Evolutionary conservation across 2,888 invertebrate genomes (phyloP), one percentile per base, ranked within the genome.

Genomic region (Drosophila parthenogenetica): DNA sequence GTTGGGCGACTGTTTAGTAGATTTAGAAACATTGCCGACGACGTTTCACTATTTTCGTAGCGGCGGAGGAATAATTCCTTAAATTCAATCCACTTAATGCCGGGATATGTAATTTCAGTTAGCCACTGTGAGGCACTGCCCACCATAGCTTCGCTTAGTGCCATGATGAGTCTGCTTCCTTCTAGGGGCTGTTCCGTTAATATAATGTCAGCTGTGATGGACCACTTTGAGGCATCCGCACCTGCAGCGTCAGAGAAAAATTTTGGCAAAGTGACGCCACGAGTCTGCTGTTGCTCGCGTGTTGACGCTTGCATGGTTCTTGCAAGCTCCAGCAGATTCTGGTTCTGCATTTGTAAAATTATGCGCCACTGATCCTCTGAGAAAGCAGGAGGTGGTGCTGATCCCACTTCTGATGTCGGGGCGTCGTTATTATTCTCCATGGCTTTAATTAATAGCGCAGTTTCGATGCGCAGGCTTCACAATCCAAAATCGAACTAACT

Each of bases 311-410:
- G 40, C 40, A 40, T 40, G 8, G 16, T 16, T 17, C 16, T 17
- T 16, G 14, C 14, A 14, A 40, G 14, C 16, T 40, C 40, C 14
- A 40, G 8, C 10, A 42, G 16, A 42, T 42, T 42, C 1, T 19
- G 19, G 17, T 51, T 51, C n/a, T 51, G 11, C 17, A 54, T 22
- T 42, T 50, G 37, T 37, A 50, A 17, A 50, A 50, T 50, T 11
- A 17, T 37, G 19, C 50, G 50, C 50, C 50, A 50, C 42, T 49
- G 29, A 46, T 46, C 42, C 48, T 40, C 40, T 48, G 58, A 49
- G 39, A 58, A 58, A 29, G 58, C 58, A 58, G 48, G 58, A 58
- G 58, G 40, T 49, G 58, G 58, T 40, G 48, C 35, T 43, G 50
- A 60, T 51, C 55, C 55, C 55, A 55, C 45, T 55, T 55, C 55